Evolutionary conservation across 2,113 vertebrate species (phyloP).

Genomic region (Aspidoscelis tigris): DNA sequence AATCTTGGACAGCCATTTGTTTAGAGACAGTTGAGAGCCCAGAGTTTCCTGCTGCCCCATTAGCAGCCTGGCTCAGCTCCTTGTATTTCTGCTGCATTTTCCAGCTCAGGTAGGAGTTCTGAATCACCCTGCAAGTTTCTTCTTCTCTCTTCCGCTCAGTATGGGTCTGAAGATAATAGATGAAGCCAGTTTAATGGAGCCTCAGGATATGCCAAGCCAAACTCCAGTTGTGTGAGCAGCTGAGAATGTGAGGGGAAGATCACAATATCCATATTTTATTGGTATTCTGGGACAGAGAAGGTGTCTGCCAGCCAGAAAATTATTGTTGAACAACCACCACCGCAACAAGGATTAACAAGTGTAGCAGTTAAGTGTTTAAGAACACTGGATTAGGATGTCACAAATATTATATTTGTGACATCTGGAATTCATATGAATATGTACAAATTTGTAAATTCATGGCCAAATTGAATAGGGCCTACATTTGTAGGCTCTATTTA

Average conservation of each 20-base stretch:
- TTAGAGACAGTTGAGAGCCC: constrained; percentile 40
- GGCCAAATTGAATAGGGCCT: too few relatives aligned
- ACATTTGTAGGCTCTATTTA: too few relatives aligned
- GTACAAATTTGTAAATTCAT: too few relatives aligned
- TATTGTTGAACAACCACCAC: constrained; percentile 39
- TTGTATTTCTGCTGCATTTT: constrained; percentile 61
- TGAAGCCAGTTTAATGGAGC: constrained; percentile 63
- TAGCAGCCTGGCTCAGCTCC: constrained; percentile 50
- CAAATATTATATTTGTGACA: too few relatives aligned
- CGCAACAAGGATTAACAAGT: constrained; percentile 34
- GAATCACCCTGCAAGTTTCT: constrained; percentile 54
- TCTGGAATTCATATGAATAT: too few relatives aligned
- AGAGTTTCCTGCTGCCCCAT: constrained; percentile 34
- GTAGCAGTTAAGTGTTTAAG: constrained; percentile 43
- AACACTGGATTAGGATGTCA: too few relatives aligned
- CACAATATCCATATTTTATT: constrained; percentile 50
- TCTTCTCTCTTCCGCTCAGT: neutral
- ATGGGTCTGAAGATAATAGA: constrained; percentile 68
- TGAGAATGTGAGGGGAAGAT: constrained; percentile 49
- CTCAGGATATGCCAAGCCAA: constrained; percentile 64
- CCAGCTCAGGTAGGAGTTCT: constrained; percentile 63
- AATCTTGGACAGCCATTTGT: constrained; percentile 64
- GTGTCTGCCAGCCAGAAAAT: constrained; percentile 32
- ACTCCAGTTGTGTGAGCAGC: constrained; percentile 60
- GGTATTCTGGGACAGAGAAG: constrained; percentile 23